Conservation (phyloP, 2,113 vertebrate species). For the Sander lucioperca region DNA sequence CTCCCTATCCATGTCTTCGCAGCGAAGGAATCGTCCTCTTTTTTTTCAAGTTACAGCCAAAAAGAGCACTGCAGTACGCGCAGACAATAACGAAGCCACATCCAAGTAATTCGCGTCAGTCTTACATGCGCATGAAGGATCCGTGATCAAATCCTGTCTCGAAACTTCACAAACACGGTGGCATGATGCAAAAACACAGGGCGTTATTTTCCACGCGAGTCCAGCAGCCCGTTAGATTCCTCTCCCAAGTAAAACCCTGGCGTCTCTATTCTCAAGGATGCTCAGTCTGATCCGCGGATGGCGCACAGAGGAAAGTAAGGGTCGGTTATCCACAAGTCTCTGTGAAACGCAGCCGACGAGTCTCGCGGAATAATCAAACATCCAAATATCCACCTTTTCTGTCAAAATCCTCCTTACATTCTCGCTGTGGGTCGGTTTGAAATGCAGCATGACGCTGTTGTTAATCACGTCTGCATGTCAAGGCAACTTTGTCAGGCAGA, state of each 20-base stretch:
- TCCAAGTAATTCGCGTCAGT: constrained; percentile 75
- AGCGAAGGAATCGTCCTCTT: constrained; percentile 35
- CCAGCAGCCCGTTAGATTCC: constrained; percentile 44
- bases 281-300: constrained; percentile 63
- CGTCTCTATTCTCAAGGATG: constrained; percentile 50
- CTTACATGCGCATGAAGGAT: constrained; percentile 44
- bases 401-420: constrained; percentile 29
- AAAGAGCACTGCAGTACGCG: constrained; percentile 67
- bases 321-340: constrained; percentile 59
- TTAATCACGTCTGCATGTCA: constrained; percentile 78
- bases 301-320: constrained; percentile 63
- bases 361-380: constrained; percentile 9
- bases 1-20: constrained; percentile 46
- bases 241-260: constrained; percentile 27
- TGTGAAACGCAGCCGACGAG: constrained; percentile 30
- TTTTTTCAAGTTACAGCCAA: constrained; percentile 66
- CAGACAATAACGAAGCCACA: constrained; percentile 61
- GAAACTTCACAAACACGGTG: constrained; percentile 43
- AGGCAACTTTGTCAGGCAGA: constrained; percentile 82
- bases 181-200: constrained; percentile 43
- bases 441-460: constrained; percentile 65
- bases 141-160: constrained; percentile 35
- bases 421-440: constrained; percentile 46
- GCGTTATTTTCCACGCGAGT: constrained; percentile 57
- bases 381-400: constrained; percentile 53